Percentiles rank a stretch among this genome's conserved stretches.
phyloP scores from a whole-genome alignment of 2,113 vertebrate genomes.

The Lasiurus cinereus region DNA sequence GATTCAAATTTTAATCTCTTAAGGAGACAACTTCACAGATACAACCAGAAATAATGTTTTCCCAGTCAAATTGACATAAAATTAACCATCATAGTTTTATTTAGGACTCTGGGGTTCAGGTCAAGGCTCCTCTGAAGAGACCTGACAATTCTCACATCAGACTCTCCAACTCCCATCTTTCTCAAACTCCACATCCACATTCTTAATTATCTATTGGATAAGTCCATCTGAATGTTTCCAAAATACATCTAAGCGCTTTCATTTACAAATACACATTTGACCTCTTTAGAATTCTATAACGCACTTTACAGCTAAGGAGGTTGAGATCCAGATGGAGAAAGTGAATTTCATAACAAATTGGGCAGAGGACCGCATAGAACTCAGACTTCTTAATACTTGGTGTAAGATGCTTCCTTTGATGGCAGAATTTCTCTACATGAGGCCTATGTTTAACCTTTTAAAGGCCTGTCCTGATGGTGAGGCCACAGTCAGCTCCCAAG shows the following conservation, averaged over 20 bases:
- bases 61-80: not conserved
- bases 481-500: not conserved
- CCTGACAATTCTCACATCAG: not conserved
- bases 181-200: not conserved
- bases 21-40: not conserved
- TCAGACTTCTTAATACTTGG: not conserved
- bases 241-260: not conserved
- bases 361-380: not conserved
- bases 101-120: not conserved
- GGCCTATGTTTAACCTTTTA: not conserved
- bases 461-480: not conserved
- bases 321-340: not conserved
- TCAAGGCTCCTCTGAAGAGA: not conserved
- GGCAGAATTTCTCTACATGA: not conserved
- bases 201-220: constrained; percentile 17
- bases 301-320: constrained; percentile 12
- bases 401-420: not conserved
- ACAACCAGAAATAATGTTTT: not conserved
- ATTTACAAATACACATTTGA: not conserved
- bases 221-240: not conserved
- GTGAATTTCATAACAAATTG: constrained; percentile 37
- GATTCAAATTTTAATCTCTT: not conserved
- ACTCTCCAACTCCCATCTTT: not conserved
- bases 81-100: not conserved
- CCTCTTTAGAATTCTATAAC: constrained; percentile 23